Base-by-base conservation (phyloP, 2,888 invertebrate species). In the Oegoconia quadripuncta region DNA sequence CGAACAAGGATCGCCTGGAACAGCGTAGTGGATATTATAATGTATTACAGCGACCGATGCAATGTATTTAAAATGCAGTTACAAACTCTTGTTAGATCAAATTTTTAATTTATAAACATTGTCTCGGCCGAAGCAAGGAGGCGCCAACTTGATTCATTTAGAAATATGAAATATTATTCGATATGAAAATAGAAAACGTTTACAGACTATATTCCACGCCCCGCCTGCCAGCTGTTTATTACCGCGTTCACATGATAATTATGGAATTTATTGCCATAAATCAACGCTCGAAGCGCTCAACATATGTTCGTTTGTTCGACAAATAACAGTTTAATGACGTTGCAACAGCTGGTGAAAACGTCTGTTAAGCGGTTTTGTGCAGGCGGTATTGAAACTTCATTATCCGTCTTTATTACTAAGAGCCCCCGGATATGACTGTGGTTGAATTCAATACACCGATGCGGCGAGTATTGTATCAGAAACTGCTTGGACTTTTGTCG, bases 71-170 rank as follows among this genome's bases (percentile, higher is more conserved):
- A 27, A 13, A 13, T 4, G 7, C 12, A 27, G 3, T 7, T 22
- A 22, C 9, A 3, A 27, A 8, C 13, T n/a, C n/a, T n/a, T n/a
- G n/a, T n/a, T n/a, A n/a, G n/a, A n/a, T n/a, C n/a, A n/a, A n/a
- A n/a, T n/a, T n/a, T n/a, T n/a, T n/a, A n/a, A n/a, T n/a, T n/a
- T n/a, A n/a, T n/a, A n/a, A 17, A 17, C 7, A 30, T 17, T 2
- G 12, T 30, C 5, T 30, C 30, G 30, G 30, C 9, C 12, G 11
- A 17, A 9, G 30, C 30, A 8, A 30, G 30, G 30, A n/a, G n/a
- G n/a, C n/a, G n/a, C n/a, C n/a, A n/a, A n/a, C 30, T 30, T 17
- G 9, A 12, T 32, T 32, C 22, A 32, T 20, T 29, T 32, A 22
- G 22, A 17, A 20, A 14, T 22, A 22, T 32, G 23, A 26, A 12